Evolutionary conservation across 2,113 vertebrate genomes (phyloP).

Genomic region (Apus apus): DNA sequence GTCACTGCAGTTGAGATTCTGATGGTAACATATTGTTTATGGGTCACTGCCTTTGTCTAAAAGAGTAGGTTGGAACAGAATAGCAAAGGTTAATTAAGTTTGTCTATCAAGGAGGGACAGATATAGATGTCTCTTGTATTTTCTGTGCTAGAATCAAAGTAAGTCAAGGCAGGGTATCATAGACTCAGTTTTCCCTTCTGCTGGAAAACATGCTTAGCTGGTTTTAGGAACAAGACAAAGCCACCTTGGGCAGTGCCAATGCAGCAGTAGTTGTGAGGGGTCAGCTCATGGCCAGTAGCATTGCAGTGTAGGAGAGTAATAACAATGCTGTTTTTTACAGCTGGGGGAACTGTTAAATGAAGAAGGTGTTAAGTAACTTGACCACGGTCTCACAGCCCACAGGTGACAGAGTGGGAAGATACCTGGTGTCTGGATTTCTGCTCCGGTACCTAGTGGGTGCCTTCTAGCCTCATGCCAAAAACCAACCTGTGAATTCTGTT

Average conservation of each 20-base stretch:
- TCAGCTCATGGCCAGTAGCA: not conserved
- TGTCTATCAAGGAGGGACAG: conserved; percentile 86
- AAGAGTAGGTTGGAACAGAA: conserved; percentile 86
- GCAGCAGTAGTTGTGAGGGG: not conserved
- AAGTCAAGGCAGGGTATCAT: conserved; percentile 60
- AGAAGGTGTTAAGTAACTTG: not conserved
- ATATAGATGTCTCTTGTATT: conserved; percentile 75
- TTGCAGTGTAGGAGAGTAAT: not conserved
- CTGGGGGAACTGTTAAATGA: not conserved
- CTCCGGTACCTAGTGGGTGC: accelerated
- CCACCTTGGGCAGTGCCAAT: not conserved
- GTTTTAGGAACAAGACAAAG: not conserved
- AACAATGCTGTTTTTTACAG: not conserved
- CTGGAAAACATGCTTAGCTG: conserved; percentile 29
- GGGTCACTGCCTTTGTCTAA: conserved; percentile 92
- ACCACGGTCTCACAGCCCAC: not conserved
- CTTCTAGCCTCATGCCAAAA: not conserved
- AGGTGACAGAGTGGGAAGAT: not conserved
- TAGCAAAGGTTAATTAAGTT: conserved; percentile 99
- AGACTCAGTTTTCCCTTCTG: conserved; percentile 24
- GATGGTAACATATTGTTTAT: conserved; percentile 91
- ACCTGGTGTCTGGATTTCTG: not conserved
- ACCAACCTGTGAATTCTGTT: not conserved
- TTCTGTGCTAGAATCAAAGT: conserved; percentile 74
- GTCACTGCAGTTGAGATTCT: conserved; percentile 78